Evolutionary conservation across 2,888 invertebrate genomes (phyloP), one percentile per base, ranked within the genome.

Genomic region (Meganola albula): DNA sequence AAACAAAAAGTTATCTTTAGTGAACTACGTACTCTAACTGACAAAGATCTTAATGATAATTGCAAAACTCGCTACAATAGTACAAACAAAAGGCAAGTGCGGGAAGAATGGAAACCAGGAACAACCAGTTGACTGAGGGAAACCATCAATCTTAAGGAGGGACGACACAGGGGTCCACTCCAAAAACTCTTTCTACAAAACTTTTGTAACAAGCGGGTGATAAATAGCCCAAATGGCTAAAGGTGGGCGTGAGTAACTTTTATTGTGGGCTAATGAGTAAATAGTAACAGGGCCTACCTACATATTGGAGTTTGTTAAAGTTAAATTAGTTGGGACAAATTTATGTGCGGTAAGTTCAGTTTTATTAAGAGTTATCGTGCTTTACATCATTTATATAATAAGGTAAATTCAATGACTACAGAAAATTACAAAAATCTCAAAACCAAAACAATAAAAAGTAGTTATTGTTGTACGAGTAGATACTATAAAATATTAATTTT

Each of bases 91-190:
- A 61, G 68, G 47, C 42, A 44, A 54, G 49, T 58, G 53, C 42
- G 44, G 51, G 48, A 63, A 58, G 58, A 63, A 62, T 56, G 51
- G 64, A 48, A 48, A 53, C 54, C 52, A 42, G 51, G 58, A 61
- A 66, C 61, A 62, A 62, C 61, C 57, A 59, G 60, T 60, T 68
- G 68, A 64, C 65, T 61, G 58, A 57, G 65, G 58, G 58, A 65
- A 62, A 62, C 65, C 72, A 79, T 80, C 77, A 77, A 82, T 80
- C 78, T 79, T 71, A 49, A 63, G 52, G 63, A 66, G 60, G 71
- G 70, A 67, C 63, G 74, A 75, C 75, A 68, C 74, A 59, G 71
- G 75, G 74, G 73, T 72, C 73, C 72, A 74, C 72, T 71, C 64
- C 53, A 53, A 64, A 55, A 74, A 77, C 76, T 74, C 76, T 76